Evolutionary conservation across 2,113 vertebrate genomes (phyloP).

Genomic region (Dendrocopos noguchii): DNA sequence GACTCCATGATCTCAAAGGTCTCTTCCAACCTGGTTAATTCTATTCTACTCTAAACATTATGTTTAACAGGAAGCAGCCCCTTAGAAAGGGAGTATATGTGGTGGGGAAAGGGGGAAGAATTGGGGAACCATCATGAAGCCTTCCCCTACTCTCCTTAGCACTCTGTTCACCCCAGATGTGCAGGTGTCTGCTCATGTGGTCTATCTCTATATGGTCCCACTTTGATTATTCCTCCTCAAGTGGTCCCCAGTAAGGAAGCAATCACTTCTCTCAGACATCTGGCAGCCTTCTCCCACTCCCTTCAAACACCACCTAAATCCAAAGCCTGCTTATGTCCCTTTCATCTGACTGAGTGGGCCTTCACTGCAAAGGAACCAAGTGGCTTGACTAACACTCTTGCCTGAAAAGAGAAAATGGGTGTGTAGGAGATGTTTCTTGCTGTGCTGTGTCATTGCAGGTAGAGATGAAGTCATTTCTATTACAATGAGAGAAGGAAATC

Average conservation of each 20-base stretch:
- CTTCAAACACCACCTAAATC: not conserved
- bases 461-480: not conserved
- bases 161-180: not conserved
- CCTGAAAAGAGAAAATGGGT: not conserved
- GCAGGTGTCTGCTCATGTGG: not conserved
- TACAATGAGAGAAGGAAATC: not conserved
- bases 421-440: not conserved
- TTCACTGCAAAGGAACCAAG: not conserved
- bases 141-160: not conserved
- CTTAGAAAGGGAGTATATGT: not conserved
- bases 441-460: not conserved
- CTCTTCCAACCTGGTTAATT: too few species aligned
- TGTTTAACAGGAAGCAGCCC: not conserved
- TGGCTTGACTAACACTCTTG: not conserved
- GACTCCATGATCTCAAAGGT: too few species aligned
- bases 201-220: not conserved
- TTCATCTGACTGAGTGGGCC: not conserved
- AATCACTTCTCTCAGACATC: not conserved
- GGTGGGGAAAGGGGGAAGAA: not conserved
- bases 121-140: not conserved
- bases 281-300: not conserved
- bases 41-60: too few species aligned
- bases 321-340: not conserved
- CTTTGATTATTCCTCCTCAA: not conserved
- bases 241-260: not conserved